phyloP scores from a whole-genome alignment of 2,113 vertebrate species.

The Crypturellus undulatus region DNA sequence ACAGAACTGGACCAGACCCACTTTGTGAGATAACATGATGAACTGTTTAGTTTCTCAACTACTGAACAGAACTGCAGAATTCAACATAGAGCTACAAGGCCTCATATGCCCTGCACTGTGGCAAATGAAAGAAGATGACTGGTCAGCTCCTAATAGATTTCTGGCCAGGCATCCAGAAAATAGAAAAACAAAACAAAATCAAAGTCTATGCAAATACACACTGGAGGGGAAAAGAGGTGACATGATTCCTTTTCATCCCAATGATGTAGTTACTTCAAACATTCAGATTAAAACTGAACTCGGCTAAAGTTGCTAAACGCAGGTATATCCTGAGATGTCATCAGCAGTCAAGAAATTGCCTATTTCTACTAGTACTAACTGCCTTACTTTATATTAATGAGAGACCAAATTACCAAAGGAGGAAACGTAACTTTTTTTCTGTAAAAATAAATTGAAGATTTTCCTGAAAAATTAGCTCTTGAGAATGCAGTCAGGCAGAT shows the following conservation, averaged over 20 bases:
- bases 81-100: background rate
- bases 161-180: background rate
- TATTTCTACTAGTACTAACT: background rate
- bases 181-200: constrained; percentile 8
- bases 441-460: background rate
- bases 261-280: background rate
- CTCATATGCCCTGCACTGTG: constrained; percentile 19
- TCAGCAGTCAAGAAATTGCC: background rate
- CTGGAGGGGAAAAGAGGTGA: background rate
- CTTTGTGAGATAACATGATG: background rate
- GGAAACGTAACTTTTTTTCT: background rate
- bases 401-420: background rate
- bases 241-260: background rate
- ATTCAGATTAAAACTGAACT: background rate
- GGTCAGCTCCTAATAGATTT: background rate
- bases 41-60: background rate
- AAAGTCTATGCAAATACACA: background rate
- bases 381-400: background rate
- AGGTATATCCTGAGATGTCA: background rate
- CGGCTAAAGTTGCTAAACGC: background rate
- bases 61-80: background rate
- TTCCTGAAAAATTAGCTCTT: background rate
- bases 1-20: background rate
- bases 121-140: background rate
- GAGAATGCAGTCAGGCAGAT: background rate